Conservation (phyloP, 2,888 invertebrate genomes). For the Caenorhabditis afra region DNA sequence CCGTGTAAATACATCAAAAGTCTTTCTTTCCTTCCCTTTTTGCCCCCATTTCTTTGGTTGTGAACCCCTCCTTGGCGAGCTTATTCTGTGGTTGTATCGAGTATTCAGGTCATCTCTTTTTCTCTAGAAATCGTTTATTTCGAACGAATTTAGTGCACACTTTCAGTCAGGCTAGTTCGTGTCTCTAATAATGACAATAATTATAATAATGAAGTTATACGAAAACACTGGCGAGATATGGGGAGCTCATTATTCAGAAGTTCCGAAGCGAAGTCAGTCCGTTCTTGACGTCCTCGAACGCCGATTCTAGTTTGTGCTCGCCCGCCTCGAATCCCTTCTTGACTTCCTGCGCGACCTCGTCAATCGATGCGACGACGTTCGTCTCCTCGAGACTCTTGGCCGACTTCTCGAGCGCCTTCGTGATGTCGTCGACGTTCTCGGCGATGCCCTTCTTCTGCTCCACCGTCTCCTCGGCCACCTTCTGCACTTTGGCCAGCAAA, state of each 20-base stretch:
- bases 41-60: slow-evolving; percentile 32
- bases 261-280: slow-evolving; percentile 18
- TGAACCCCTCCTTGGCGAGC: not conserved
- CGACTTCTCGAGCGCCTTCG: slow-evolving; percentile 40
- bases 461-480: slow-evolving; percentile 34
- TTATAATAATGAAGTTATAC: slow-evolving; percentile 7
- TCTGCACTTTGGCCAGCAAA: slow-evolving; percentile 49
- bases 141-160: slow-evolving; percentile 14
- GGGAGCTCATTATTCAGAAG: slow-evolving; percentile 7
- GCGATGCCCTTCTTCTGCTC: slow-evolving; percentile 37
- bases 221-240: slow-evolving; percentile 24
- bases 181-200: too few species aligned
- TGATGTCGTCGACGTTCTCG: slow-evolving; percentile 43
- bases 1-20: not conserved
- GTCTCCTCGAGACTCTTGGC: slow-evolving; percentile 36
- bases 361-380: too few species aligned
- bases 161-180: not conserved
- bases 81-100: too few species aligned
- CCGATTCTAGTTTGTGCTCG: not conserved
- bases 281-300: slow-evolving; percentile 40
- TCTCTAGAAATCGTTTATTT: slow-evolving; percentile 26
- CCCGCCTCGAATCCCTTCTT: slow-evolving; percentile 7
- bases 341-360: slow-evolving; percentile 20
- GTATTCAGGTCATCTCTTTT: slow-evolving; percentile 20
- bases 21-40: slow-evolving; percentile 4